Evolutionary conservation across 2,113 vertebrate genomes (phyloP).

Genomic region (Pagrus major): DNA sequence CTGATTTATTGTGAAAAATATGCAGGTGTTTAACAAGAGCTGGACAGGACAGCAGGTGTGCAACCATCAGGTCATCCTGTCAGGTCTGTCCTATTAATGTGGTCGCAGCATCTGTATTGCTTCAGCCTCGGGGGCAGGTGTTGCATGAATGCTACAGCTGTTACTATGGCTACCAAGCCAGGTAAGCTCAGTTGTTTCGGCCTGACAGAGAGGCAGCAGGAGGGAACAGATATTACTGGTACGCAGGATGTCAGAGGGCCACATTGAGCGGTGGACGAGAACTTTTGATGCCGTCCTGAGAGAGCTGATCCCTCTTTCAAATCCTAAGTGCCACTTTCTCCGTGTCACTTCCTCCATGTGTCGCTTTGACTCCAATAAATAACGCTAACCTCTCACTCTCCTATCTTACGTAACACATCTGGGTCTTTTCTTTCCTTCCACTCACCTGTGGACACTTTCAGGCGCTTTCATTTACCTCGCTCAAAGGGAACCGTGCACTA

Average conservation of each 20-base stretch:
- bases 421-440: neutral
- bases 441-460: neutral
- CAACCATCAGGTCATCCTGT: neutral
- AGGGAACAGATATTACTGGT: neutral
- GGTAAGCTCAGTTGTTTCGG: neutral
- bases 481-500: too few relatives aligned
- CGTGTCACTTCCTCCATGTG: slow-evolving; percentile 1
- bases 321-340: slow-evolving; percentile 20
- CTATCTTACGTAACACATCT: neutral
- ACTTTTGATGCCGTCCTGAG: slow-evolving; percentile 3
- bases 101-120: neutral
- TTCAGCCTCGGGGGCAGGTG: neutral
- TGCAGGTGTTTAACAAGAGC: neutral
- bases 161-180: slow-evolving; percentile 23
- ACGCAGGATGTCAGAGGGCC: slow-evolving; percentile 3
- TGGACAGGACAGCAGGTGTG: neutral
- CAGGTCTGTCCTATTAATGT: neutral
- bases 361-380: slow-evolving; percentile 38
- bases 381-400: slow-evolving; percentile 15
- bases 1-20: neutral
- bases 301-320: slow-evolving; percentile 11
- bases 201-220: neutral
- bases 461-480: neutral
- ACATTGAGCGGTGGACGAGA: neutral
- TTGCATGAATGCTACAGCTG: neutral